Conservation (phyloP, 2,113 vertebrate species). For the Cinclus mexicanus region DNA sequence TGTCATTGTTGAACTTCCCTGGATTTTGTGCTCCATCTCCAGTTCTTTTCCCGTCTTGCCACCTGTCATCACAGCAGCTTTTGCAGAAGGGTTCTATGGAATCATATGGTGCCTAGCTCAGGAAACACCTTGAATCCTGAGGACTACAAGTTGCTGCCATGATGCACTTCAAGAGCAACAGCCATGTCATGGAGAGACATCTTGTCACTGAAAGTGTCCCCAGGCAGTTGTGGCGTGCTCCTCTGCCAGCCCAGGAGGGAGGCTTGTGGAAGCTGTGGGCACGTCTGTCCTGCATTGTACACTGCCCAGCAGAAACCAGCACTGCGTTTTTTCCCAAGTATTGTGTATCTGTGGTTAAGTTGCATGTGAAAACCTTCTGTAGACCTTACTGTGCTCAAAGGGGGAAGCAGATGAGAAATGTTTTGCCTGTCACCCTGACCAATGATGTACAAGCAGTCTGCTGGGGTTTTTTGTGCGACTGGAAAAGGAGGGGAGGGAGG, state of each 20-base stretch:
- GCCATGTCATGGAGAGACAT: neutral
- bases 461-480: neutral
- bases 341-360: neutral
- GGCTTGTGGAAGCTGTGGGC: neutral
- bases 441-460: neutral
- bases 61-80: neutral
- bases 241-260: neutral
- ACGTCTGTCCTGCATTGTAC: neutral
- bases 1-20: neutral
- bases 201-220: neutral
- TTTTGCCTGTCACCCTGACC: neutral
- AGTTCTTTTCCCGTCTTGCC: neutral
- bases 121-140: neutral
- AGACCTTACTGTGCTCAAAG: neutral
- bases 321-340: rapidly evolving
- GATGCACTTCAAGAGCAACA: neutral
- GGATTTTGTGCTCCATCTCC: neutral
- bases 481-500: neutral
- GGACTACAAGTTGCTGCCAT: neutral
- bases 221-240: neutral
- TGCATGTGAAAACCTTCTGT: neutral
- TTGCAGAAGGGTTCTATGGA: neutral
- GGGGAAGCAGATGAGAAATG: neutral
- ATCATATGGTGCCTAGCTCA: neutral
- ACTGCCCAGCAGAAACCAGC: neutral